phyloP scores from a whole-genome alignment of 2,888 invertebrate genomes.

The Chaetogeoica ovagalla region DNA sequence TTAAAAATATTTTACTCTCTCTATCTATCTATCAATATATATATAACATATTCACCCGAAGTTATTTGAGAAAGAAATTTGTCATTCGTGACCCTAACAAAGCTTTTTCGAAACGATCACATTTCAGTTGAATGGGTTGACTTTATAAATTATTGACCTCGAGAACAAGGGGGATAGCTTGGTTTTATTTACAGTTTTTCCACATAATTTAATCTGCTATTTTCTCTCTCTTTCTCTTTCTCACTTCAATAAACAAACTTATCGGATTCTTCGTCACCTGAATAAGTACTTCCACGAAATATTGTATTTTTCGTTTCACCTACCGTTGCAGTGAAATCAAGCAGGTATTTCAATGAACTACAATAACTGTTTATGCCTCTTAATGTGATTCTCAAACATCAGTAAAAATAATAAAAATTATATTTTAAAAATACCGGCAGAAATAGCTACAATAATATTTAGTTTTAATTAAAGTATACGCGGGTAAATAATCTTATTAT shows the following conservation, averaged over 20 bases:
- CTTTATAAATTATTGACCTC: conserved; percentile 40
- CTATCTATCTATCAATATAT: not conserved
- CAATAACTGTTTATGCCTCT: not conserved
- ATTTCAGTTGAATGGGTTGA: conserved; percentile 43
- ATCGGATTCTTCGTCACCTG: conserved; percentile 44
- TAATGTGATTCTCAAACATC: not conserved
- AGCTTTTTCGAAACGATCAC: conserved; percentile 46
- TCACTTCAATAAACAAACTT: not conserved
- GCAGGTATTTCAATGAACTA: not conserved
- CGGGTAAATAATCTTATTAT: no score
- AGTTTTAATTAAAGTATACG: no score
- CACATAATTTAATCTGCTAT: conserved; percentile 47
- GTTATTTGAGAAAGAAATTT: conserved; percentile 47
- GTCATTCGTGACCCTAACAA: conserved; percentile 49
- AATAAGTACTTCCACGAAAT: conserved; percentile 24
- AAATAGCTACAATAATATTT: no score
- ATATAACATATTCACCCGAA: not conserved
- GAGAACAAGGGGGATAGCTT: conserved; percentile 9
- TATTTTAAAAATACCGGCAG: not conserved
- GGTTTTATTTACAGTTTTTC: conserved; percentile 52
- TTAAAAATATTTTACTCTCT: conserved; percentile 40
- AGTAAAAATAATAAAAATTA: not conserved
- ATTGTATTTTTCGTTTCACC: conserved; percentile 20
- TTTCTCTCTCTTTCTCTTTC: conserved; percentile 1
- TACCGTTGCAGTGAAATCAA: not conserved